Percentiles rank a stretch among this genome's conserved stretches.
These are phyloP conservation scores for Athene noctua DNA, from an alignment of 2,113 vertebrate genomes.

Conservation along the genomic window DNA sequence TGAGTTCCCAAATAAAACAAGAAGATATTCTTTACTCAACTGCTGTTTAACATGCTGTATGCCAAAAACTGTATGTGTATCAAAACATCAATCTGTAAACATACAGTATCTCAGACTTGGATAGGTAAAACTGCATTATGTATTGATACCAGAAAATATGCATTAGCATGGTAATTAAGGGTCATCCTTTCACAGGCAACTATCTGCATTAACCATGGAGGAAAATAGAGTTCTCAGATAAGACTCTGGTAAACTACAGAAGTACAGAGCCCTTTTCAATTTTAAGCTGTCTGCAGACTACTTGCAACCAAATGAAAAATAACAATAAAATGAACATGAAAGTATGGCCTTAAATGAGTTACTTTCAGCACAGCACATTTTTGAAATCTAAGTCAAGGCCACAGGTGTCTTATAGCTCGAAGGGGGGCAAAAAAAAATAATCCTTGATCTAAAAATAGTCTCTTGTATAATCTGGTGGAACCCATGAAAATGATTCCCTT, in stretches of 20 bases:
- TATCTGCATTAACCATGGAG: neutral
- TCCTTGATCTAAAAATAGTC: slow-evolving; percentile 6
- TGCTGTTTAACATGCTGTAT: neutral
- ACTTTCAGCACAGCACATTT: neutral
- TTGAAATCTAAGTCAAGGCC: neutral
- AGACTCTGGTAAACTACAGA: neutral
- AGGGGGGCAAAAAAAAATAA: neutral
- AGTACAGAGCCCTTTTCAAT: neutral
- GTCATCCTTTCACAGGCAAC: neutral
- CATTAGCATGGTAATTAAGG: neutral
- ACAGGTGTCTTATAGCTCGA: neutral
- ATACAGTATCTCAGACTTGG: neutral
- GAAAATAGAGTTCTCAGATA: neutral
- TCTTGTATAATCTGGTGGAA: neutral
- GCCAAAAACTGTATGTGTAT: fast-evolving
- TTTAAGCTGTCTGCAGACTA: neutral
- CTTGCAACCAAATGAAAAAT: neutral
- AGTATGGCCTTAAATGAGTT: neutral
- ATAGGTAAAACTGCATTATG: neutral
- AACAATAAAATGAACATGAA: neutral
- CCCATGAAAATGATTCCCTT: neutral
- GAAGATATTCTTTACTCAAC: neutral
- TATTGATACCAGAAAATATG: neutral
- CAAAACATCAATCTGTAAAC: neutral
- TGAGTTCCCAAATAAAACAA: neutral